Percentiles rank a stretch among this genome's conserved stretches.
Conservation (phyloP, 2,797 vertebrate genomes). For the Garrulus glandarius region DNA sequence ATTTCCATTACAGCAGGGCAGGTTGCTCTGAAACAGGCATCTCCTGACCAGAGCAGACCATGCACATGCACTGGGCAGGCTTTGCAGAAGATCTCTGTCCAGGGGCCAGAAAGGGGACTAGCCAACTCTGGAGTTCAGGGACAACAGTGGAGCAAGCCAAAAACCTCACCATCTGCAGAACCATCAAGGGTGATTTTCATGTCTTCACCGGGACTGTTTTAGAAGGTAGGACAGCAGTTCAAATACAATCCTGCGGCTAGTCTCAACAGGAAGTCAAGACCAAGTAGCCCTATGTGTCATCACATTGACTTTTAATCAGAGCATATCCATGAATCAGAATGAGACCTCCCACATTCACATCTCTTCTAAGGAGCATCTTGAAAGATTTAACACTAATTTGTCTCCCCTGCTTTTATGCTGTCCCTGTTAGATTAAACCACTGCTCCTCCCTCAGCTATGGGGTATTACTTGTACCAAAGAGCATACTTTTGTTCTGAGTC, state of each 20-base stretch:
- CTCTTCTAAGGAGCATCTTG: background rate
- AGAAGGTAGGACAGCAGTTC: background rate
- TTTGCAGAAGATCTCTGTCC: background rate
- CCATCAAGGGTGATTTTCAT: background rate
- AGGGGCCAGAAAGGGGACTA: background rate
- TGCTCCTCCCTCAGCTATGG: background rate
- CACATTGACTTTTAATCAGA: background rate
- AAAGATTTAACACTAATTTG: background rate
- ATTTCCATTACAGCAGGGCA: background rate
- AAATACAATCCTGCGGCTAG: background rate
- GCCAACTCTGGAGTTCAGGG: background rate
- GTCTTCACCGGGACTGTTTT: background rate
- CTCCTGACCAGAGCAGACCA: background rate
- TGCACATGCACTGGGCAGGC: background rate
- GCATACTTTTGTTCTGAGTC: background rate
- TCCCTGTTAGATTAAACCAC: background rate
- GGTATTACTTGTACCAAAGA: background rate
- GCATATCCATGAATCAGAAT: background rate
- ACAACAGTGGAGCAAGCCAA: background rate
- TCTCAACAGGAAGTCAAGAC: background rate
- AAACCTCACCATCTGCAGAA: background rate
- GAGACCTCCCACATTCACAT: background rate
- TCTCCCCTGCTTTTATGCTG: background rate
- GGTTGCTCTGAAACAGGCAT: background rate
- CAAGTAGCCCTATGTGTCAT: background rate